Conservation (phyloP, 2,113 vertebrate species). For the Epinephelus moara region DNA sequence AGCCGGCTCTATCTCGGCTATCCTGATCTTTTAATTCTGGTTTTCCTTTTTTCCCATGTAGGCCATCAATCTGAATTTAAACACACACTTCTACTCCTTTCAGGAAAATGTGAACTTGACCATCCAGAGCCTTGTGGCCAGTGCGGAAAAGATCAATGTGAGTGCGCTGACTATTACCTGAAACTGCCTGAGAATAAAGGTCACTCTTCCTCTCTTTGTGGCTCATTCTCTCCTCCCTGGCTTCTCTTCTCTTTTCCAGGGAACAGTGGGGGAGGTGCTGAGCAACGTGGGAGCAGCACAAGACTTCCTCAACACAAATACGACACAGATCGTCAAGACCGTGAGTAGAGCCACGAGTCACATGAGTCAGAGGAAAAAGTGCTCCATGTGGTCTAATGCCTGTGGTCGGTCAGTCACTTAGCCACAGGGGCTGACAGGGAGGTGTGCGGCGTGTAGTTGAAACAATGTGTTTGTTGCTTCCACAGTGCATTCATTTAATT, state of each 20-base stretch:
- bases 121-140: conserved; percentile 60
- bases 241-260: conserved; percentile 66
- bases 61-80: conserved; percentile 6
- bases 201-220: neutral
- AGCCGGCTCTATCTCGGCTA: too few species aligned
- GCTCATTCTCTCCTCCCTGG: conserved; percentile 15
- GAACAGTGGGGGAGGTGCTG: conserved; percentile 64
- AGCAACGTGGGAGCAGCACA: conserved; percentile 66
- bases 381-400: conserved; percentile 56
- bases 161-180: conserved; percentile 52
- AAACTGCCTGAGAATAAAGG: neutral
- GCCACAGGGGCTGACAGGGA: conserved; percentile 18
- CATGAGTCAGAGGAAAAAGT: conserved; percentile 51
- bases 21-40: neutral
- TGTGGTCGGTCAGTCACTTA: conserved; percentile 52
- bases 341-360: conserved; percentile 82
- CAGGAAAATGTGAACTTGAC: conserved; percentile 80
- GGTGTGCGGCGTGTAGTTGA: conserved; percentile 10
- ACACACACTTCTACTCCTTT: conserved; percentile 20
- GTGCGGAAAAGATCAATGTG: conserved; percentile 69
- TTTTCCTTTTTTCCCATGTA: neutral
- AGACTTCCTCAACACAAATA: conserved; percentile 80
- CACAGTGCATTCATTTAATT: conserved; percentile 10
- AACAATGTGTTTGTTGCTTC: conserved; percentile 22
- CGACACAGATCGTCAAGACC: conserved; percentile 75